Percentiles rank a stretch among this genome's conserved stretches.
These are phyloP conservation scores for Philopedon plagiatum DNA, from an alignment of 2,888 invertebrate genomes.

Conservation along the genomic window DNA sequence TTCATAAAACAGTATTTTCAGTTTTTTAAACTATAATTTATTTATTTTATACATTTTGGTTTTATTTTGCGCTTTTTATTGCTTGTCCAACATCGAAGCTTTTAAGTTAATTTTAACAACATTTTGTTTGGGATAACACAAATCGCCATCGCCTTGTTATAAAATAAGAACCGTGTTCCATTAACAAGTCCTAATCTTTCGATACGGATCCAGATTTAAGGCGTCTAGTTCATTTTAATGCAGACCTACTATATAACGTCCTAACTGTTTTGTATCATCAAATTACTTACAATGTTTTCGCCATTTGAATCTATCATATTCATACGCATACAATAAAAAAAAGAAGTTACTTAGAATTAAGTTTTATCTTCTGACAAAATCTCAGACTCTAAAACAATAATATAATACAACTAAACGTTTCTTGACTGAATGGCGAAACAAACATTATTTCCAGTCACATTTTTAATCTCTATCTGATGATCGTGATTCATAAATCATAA, in stretches of 20 bases:
- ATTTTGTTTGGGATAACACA: neutral
- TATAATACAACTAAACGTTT: neutral
- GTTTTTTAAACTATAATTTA: no score
- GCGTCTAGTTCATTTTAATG: neutral
- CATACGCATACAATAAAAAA: no score
- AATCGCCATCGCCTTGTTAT: slow-evolving; percentile 32
- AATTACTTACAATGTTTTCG: no score
- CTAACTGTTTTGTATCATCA: no score
- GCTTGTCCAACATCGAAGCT: slow-evolving; percentile 14
- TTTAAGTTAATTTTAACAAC: slow-evolving; percentile 16
- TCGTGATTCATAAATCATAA: no score
- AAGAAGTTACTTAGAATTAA: no score
- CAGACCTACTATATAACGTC: slow-evolving; percentile 20
- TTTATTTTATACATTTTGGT: neutral
- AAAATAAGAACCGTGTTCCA: slow-evolving; percentile 63
- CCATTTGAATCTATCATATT: no score
- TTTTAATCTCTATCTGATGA: no score
- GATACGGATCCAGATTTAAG: slow-evolving; percentile 11
- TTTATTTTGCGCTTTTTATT: slow-evolving; percentile 8
- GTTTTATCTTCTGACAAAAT: no score
- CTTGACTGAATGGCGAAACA: slow-evolving; percentile 6
- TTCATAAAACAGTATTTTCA: no score
- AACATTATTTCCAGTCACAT: no score
- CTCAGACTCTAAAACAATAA: neutral
- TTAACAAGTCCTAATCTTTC: slow-evolving; percentile 53